These are phyloP conservation scores for Pycnomerus fuliginosus DNA, from an alignment of 2,888 invertebrate genomes.

Conservation along the genomic window DNA sequence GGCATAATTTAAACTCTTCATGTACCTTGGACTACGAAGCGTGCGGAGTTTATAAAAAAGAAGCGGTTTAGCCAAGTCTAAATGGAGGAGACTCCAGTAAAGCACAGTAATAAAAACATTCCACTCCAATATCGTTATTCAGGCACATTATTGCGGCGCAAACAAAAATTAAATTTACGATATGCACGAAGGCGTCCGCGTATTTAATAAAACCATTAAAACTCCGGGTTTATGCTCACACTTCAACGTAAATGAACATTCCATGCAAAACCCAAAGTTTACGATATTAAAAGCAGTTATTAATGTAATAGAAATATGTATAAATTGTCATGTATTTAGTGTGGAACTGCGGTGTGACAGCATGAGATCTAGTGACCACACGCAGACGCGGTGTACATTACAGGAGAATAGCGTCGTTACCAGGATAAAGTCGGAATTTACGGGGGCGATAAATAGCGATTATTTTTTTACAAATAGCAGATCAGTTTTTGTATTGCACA, in stretches of 20 bases:
- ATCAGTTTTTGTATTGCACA: no score
- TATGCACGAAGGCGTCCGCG: slow-evolving; percentile 36
- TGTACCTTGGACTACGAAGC: no score
- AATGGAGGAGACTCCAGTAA: no score
- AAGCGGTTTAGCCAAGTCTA: no score
- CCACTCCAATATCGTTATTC: slow-evolving; percentile 8
- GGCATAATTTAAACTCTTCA: no score
- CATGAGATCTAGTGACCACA: slow-evolving; percentile 38
- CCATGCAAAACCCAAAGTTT: slow-evolving; percentile 35
- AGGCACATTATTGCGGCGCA: slow-evolving; percentile 16
- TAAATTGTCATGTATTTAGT: slow-evolving; percentile 41
- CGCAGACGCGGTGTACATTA: slow-evolving; percentile 32
- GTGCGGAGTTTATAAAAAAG: no score
- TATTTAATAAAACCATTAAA: slow-evolving; percentile 47
- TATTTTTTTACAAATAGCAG: no score
- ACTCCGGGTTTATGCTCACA: slow-evolving; percentile 43
- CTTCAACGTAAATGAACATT: slow-evolving; percentile 41
- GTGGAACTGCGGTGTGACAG: slow-evolving; percentile 34
- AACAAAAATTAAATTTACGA: slow-evolving; percentile 35
- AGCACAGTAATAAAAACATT: not conserved
- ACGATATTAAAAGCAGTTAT: slow-evolving; percentile 39
- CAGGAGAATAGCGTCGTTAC: slow-evolving; percentile 33
- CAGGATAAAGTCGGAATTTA: slow-evolving; percentile 33
- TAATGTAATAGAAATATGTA: slow-evolving; percentile 41
- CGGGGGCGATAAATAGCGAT: slow-evolving; percentile 40